phyloP scores from a whole-genome alignment of 2,797 vertebrate genomes.

The Spinus pinus region DNA sequence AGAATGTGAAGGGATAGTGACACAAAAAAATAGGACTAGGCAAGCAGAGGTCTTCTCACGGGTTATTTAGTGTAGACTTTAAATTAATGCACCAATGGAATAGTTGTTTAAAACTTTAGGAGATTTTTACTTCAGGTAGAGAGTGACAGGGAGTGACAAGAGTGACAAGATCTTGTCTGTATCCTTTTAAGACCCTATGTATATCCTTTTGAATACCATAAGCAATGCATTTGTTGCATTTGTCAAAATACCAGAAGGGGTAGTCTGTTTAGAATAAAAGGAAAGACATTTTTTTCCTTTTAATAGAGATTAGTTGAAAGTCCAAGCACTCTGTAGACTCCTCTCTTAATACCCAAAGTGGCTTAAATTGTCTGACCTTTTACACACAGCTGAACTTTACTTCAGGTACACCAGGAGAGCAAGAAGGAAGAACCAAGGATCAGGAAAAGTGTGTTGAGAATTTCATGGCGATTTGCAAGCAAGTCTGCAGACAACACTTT shows the following conservation, averaged over 20 bases:
- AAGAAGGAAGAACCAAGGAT: not conserved
- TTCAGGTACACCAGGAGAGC: not conserved
- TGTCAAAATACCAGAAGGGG: not conserved
- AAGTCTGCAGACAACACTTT: not conserved
- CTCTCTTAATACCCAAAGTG: not conserved
- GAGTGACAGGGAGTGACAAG: not conserved
- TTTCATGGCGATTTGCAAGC: not conserved
- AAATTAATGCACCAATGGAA: not conserved
- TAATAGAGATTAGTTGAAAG: not conserved
- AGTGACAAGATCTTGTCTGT: not conserved
- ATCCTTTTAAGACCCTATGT: not conserved
- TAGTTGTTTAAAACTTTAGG: not conserved
- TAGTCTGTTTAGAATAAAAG: not conserved
- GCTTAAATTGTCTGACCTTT: not conserved
- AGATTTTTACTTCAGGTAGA: not conserved
- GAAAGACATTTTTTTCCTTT: not conserved
- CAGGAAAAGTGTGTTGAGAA: not conserved
- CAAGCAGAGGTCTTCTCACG: not conserved
- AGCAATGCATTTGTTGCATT: not conserved
- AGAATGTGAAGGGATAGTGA: not conserved
- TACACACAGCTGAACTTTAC: not conserved
- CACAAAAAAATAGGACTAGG: not conserved
- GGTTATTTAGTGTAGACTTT: not conserved
- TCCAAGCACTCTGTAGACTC: not conserved
- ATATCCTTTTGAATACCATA: not conserved